phyloP scores from a whole-genome alignment of 2,113 vertebrate genomes.

The Meles meles region DNA sequence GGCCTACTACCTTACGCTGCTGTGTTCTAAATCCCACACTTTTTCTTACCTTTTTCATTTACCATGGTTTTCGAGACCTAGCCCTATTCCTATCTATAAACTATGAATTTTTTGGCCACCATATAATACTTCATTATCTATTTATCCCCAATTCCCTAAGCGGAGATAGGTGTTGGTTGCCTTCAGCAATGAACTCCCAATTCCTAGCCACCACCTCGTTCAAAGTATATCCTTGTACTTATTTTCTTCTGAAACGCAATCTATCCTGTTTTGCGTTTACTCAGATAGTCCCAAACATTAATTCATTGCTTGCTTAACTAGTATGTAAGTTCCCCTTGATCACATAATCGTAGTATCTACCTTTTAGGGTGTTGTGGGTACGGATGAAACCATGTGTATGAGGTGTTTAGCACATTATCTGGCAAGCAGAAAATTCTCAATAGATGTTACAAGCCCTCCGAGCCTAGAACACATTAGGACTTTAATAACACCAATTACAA shows the following conservation, averaged over 20 bases:
- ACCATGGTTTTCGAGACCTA: not conserved
- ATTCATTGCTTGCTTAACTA: conserved; percentile 25
- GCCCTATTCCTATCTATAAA: not conserved
- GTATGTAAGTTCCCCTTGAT: not conserved
- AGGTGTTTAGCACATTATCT: conserved; percentile 38
- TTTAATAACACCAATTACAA: conserved; percentile 69
- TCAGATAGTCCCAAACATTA: not conserved
- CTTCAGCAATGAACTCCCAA: not conserved
- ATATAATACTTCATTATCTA: not conserved
- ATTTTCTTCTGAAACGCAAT: not conserved
- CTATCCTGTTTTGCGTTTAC: conserved; percentile 13
- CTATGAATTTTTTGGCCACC: not conserved
- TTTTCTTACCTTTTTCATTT: not conserved
- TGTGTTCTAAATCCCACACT: not conserved
- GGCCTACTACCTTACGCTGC: not conserved
- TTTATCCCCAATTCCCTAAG: not conserved
- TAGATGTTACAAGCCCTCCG: conserved; percentile 26
- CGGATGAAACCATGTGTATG: not conserved
- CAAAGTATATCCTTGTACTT: not conserved
- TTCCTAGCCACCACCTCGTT: not conserved
- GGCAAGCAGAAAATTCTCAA: conserved; percentile 35
- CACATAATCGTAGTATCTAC: not conserved
- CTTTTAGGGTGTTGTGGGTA: not conserved
- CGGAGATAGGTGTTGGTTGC: not conserved
- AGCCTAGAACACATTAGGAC: conserved; percentile 59